Percentiles rank a stretch among this genome's conserved stretches.
Conservation (phyloP, 2,797 vertebrate species). For the Rhincodon typus region DNA sequence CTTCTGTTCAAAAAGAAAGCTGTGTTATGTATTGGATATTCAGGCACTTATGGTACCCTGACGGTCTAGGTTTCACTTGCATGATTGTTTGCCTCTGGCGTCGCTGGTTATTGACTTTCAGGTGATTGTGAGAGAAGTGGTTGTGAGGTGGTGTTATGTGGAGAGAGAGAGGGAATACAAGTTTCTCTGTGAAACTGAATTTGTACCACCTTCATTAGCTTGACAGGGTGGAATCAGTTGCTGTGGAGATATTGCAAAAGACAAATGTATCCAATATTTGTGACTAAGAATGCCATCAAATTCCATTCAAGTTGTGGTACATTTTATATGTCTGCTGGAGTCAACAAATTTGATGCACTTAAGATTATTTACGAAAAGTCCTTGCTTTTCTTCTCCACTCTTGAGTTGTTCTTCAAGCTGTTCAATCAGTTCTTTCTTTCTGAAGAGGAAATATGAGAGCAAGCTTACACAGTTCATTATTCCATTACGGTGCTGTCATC, state of each 20-base stretch:
- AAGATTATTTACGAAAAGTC: neutral
- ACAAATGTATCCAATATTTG: neutral
- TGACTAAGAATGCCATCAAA: neutral
- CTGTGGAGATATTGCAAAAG: neutral
- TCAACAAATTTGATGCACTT: neutral
- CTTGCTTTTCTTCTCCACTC: neutral
- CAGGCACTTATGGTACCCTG: neutral
- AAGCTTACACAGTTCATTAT: neutral
- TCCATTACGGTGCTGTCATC: neutral
- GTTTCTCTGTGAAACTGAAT: neutral
- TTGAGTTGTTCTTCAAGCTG: neutral
- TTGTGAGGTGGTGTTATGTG: neutral
- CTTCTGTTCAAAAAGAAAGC: neutral
- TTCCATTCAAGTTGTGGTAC: neutral
- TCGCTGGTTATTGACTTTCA: neutral
- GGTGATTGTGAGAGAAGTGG: too few species aligned
- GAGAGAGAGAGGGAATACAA: neutral
- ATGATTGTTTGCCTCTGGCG: neutral
- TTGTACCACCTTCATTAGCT: neutral
- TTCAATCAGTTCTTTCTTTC: neutral
- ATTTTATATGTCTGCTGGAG: neutral
- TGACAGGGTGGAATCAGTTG: neutral
- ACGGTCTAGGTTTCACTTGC: neutral
- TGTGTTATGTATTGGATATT: neutral
- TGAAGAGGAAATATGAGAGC: neutral